Conservation (phyloP, 2,113 vertebrate genomes). For the Gobius niger region DNA sequence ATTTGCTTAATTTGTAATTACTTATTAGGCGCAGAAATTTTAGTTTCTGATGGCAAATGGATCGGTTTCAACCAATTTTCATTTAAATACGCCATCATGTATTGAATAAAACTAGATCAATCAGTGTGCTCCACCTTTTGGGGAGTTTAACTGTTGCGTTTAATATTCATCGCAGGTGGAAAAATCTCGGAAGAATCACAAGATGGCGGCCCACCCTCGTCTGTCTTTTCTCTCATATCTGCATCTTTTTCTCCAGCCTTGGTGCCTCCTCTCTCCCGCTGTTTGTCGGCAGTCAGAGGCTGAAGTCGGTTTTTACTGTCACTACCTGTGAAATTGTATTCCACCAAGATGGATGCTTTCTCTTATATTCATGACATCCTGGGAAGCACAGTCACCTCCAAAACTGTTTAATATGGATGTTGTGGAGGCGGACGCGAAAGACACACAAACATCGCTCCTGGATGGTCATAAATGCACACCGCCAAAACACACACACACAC, state of each 20-base stretch:
- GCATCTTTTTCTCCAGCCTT: slow-evolving; percentile 51
- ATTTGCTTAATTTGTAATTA: slow-evolving; percentile 58
- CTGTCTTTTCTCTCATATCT: slow-evolving; percentile 45
- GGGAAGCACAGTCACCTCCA: slow-evolving; percentile 78
- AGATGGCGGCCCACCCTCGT: slow-evolving; percentile 65
- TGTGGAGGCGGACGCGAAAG: slow-evolving; percentile 53
- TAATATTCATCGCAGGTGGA: slow-evolving; percentile 64
- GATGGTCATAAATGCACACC: slow-evolving; percentile 40
- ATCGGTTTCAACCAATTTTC: slow-evolving; percentile 55
- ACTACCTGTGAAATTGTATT: slow-evolving; percentile 83
- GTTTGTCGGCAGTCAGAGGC: slow-evolving; percentile 56
- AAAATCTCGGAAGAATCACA: slow-evolving; percentile 61
- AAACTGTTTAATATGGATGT: slow-evolving; percentile 77
- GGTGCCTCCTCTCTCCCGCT: slow-evolving; percentile 54
- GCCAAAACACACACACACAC: slow-evolving; percentile 30
- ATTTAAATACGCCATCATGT: slow-evolving; percentile 64
- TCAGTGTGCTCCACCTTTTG: slow-evolving; percentile 71
- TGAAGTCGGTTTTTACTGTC: slow-evolving; percentile 75
- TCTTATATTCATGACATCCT: slow-evolving; percentile 80
- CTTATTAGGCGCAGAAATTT: slow-evolving; percentile 46
- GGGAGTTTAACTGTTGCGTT: slow-evolving; percentile 68
- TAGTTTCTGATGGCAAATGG: slow-evolving; percentile 58
- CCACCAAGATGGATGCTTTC: slow-evolving; percentile 78
- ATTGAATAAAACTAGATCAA: slow-evolving; percentile 73
- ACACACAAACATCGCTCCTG: slow-evolving; percentile 44